Percentiles rank a stretch among this genome's conserved stretches.
Conservation (phyloP, 2,797 vertebrate genomes). For the Vireo griseus region DNA sequence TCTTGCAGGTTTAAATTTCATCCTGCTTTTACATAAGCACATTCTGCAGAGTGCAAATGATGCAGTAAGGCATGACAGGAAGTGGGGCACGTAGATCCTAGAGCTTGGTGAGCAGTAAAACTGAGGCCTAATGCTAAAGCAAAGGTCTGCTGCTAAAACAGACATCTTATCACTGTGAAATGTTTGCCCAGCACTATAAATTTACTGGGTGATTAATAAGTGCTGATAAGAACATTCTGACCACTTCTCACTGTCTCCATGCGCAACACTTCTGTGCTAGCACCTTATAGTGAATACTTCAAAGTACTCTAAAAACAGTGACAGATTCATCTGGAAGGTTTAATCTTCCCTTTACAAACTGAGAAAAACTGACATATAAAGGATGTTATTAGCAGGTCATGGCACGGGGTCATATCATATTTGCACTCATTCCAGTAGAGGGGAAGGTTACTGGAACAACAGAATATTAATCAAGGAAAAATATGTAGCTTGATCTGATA, state of each 20-base stretch:
- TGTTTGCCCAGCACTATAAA: background rate
- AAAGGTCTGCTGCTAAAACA: background rate
- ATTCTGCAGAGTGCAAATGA: background rate
- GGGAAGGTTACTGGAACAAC: background rate
- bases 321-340: background rate
- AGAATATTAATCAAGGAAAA: background rate
- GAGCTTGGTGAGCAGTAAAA: background rate
- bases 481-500: background rate
- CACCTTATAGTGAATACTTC: background rate
- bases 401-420: accelerated
- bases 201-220: background rate
- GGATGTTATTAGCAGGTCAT: background rate
- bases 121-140: background rate
- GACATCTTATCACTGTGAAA: background rate
- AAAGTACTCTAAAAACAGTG: background rate
- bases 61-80: background rate
- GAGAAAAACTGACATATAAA: background rate
- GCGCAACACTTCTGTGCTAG: background rate
- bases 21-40: background rate
- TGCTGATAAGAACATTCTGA: background rate
- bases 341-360: background rate
- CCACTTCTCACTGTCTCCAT: background rate
- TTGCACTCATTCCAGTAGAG: background rate
- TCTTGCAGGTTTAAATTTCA: background rate
- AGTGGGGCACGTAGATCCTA: background rate